Conservation (phyloP, 2,888 invertebrate genomes). For the Neocrepidodera transversa region DNA sequence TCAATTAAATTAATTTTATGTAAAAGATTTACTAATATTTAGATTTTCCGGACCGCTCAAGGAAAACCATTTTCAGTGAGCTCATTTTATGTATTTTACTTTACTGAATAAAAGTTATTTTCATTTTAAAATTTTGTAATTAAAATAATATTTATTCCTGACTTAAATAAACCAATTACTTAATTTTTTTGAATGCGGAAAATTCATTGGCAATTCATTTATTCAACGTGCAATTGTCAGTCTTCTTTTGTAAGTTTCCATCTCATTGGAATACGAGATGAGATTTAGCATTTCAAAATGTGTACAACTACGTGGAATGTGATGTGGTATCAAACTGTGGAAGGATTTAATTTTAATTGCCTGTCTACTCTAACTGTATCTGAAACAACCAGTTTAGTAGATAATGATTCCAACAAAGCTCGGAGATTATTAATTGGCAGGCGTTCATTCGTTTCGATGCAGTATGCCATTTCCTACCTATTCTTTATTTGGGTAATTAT, state of each 20-base stretch:
- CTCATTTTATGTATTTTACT: too few species aligned
- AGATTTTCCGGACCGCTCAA: too few species aligned
- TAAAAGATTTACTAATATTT: too few species aligned
- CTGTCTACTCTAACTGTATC: conserved; percentile 43
- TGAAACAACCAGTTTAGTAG: conserved; percentile 44
- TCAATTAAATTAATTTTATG: too few species aligned
- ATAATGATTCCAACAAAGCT: conserved; percentile 24
- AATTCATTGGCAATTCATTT: not conserved
- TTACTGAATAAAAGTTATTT: too few species aligned
- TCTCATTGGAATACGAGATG: conserved; percentile 16
- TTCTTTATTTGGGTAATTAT: too few species aligned
- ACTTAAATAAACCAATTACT: too few species aligned
- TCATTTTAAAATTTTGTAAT: too few species aligned
- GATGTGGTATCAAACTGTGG: conserved; percentile 30
- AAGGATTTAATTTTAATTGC: conserved; percentile 45
- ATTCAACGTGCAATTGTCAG: not conserved
- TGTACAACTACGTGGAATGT: conserved; percentile 29
- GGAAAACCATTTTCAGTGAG: too few species aligned
- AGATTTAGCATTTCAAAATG: conserved; percentile 19
- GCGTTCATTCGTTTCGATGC: not conserved
- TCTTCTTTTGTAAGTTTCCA: conserved; percentile 14
- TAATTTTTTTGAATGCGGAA: not conserved
- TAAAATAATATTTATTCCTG: too few species aligned
- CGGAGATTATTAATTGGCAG: conserved; percentile 16
- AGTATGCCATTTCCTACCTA: too few species aligned